These are phyloP conservation scores for Mactra quadrangularis DNA, from an alignment of 1,140 invertebrate species.

Conservation along the genomic window DNA sequence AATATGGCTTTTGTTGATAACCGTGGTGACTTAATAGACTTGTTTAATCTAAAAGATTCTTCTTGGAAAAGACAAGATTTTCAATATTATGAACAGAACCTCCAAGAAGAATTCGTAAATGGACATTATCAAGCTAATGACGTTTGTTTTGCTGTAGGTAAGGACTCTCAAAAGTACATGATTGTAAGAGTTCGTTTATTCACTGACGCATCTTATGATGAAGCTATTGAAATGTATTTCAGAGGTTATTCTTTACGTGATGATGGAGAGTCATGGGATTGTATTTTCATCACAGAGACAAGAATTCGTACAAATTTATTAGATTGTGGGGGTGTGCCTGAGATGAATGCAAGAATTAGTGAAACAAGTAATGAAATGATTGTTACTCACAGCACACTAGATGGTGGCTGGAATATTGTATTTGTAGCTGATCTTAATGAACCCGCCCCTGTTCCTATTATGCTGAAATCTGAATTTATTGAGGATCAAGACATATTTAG, in stretches of 20 bases:
- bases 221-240: constrained; percentile 44
- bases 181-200: constrained; percentile 45
- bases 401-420: constrained; percentile 49
- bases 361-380: constrained; percentile 51
- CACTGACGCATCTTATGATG: constrained; percentile 32
- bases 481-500: constrained; percentile 45
- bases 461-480: constrained; percentile 51
- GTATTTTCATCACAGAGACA: constrained; percentile 26
- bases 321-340: constrained; percentile 39
- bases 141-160: constrained; percentile 40
- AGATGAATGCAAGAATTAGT: constrained; percentile 48
- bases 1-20: constrained; percentile 43
- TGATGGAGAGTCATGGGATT: constrained; percentile 44
- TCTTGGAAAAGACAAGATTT: constrained; percentile 17
- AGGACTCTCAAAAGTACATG: constrained; percentile 31
- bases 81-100: constrained; percentile 25
- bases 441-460: constrained; percentile 22
- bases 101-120: constrained; percentile 14
- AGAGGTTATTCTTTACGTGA: constrained; percentile 23
- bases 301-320: constrained; percentile 37
- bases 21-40: constrained; percentile 31
- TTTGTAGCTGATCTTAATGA: constrained; percentile 44
- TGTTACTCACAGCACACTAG: constrained; percentile 45
- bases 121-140: constrained; percentile 45
- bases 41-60: constrained; percentile 28